A percentile compares a stretch with the other conserved stretches of the same genome.
phyloP scores from a whole-genome alignment of 2,797 vertebrate genomes.

The Sebastiscus tertius region DNA sequence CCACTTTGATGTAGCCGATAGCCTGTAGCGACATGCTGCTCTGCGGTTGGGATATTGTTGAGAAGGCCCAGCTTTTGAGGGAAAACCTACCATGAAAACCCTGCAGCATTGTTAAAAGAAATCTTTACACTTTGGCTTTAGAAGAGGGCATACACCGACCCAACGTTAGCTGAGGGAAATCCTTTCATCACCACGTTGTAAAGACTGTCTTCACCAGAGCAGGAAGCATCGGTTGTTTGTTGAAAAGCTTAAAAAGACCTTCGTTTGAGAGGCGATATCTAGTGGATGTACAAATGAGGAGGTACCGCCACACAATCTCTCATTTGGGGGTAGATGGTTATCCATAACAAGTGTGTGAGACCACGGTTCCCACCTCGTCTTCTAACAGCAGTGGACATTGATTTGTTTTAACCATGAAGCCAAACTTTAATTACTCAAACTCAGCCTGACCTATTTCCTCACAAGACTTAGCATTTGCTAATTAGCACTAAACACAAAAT shows the following conservation, averaged over 20 bases:
- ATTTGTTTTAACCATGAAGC: background rate
- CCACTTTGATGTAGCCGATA: conserved; percentile 42
- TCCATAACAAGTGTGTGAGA: background rate
- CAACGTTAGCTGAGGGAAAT: background rate
- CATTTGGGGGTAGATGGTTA: background rate
- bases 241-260: background rate
- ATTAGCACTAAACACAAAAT: background rate
- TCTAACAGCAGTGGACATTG: background rate
- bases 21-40: background rate
- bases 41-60: background rate
- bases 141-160: background rate
- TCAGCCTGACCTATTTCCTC: background rate
- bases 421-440: background rate
- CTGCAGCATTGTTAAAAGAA: background rate
- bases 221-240: no score
- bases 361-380: background rate
- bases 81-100: background rate
- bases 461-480: background rate
- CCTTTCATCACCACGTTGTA: background rate
- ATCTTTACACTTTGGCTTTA: background rate
- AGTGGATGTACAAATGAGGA: background rate
- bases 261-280: background rate
- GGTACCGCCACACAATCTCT: background rate
- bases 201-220: no score
- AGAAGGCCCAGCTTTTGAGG: background rate